Conservation (phyloP, 2,888 invertebrate genomes). For the Zygogramma bicolorata region DNA sequence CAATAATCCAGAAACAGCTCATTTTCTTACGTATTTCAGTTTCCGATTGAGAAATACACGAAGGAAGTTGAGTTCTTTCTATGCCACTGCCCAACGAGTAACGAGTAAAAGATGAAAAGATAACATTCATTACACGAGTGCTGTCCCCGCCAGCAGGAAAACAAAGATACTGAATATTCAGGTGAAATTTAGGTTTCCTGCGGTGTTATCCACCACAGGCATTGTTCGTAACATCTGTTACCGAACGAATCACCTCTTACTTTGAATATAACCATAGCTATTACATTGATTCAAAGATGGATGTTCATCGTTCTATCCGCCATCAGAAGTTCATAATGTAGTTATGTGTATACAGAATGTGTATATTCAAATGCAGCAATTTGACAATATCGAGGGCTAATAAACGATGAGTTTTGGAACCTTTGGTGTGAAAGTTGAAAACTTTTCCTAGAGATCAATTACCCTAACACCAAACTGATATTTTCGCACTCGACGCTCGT, state of each 20-base stretch:
- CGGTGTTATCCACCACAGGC: not conserved
- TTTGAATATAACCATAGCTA: not conserved
- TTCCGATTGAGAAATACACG: not conserved
- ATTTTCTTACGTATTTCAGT: not conserved
- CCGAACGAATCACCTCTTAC: not conserved
- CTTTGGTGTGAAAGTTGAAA: too few relatives aligned
- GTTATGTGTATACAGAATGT: too few relatives aligned
- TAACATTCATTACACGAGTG: slow-evolving; percentile 44
- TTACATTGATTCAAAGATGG: too few relatives aligned
- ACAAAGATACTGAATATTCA: slow-evolving; percentile 3
- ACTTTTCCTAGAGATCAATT: too few relatives aligned
- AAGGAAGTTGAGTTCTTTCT: slow-evolving; percentile 42
- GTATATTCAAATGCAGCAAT: too few relatives aligned
- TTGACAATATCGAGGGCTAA: too few relatives aligned
- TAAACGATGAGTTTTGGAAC: too few relatives aligned
- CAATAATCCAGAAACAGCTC: not conserved
- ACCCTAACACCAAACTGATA: too few relatives aligned
- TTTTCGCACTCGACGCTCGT: too few relatives aligned
- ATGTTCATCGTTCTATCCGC: too few relatives aligned
- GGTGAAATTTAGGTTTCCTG: not conserved
- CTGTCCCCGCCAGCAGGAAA: not conserved
- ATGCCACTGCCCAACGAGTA: slow-evolving; percentile 48
- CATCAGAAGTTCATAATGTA: too few relatives aligned
- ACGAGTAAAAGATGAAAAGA: slow-evolving; percentile 43
- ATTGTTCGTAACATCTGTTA: slow-evolving; percentile 1